Percentiles rank a stretch among this genome's conserved stretches.
These are phyloP conservation scores for Mesembrinibis cayennensis DNA, from an alignment of 2,113 vertebrate species.

Conservation along the genomic window DNA sequence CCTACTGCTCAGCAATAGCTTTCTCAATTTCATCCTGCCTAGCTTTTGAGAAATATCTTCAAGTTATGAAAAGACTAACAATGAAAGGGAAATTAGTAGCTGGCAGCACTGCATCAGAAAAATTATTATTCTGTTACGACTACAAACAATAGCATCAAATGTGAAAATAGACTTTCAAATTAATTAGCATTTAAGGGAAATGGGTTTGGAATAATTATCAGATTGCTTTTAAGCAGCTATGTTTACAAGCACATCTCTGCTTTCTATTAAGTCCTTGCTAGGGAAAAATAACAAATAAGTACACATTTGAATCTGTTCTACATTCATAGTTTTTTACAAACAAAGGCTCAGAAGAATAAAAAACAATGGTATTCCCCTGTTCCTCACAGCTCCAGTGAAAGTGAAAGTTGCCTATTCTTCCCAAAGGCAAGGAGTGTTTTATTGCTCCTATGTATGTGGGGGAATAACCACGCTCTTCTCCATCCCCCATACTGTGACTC, in stretches of 20 bases:
- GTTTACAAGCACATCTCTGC: background rate
- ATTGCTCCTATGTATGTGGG: background rate
- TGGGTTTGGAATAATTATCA: background rate
- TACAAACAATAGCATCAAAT: background rate
- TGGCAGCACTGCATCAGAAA: background rate
- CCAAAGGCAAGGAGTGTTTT: background rate
- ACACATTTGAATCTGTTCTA: background rate
- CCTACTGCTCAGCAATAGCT: background rate
- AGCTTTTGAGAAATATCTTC: background rate
- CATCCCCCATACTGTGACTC: background rate
- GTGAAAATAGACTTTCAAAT: background rate
- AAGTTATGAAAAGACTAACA: background rate
- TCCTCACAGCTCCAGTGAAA: background rate
- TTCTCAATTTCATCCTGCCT: background rate
- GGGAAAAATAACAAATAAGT: background rate
- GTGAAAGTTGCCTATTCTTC: background rate
- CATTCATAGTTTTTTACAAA: background rate
- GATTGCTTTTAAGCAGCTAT: background rate
- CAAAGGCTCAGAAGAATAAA: background rate
- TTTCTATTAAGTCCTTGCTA: background rate
- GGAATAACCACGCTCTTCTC: background rate
- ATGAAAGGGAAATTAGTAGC: background rate
- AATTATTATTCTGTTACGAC: background rate
- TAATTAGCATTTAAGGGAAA: constrained; percentile 26
- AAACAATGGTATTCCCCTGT: background rate